These are phyloP conservation scores for Drosophila mimetica DNA, from an alignment of 2,888 invertebrate genomes.

Conservation along the genomic window DNA sequence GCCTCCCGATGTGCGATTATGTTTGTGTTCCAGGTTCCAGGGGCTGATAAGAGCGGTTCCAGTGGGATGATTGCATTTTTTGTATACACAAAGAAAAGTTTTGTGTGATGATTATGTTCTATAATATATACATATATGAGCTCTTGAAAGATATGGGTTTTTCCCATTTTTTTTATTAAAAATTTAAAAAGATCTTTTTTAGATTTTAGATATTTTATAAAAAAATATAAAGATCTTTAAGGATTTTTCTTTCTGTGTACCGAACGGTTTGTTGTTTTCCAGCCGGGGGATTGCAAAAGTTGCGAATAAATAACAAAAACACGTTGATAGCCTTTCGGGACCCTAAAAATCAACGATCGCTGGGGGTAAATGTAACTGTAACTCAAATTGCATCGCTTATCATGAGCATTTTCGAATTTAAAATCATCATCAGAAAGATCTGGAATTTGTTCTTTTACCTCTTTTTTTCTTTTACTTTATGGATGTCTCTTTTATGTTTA, in stretches of 20 bases:
- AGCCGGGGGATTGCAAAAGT: constrained; percentile 12
- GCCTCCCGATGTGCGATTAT: constrained; percentile 3
- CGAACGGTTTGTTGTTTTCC: constrained; percentile 26
- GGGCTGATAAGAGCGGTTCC: constrained; percentile 59
- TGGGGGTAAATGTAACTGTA: constrained; percentile 57
- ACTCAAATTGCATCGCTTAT: constrained; percentile 20
- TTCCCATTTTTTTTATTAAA: too few relatives aligned
- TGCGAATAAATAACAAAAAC: constrained; percentile 63
- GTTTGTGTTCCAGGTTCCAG: constrained; percentile 23
- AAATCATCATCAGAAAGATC: constrained; percentile 5
- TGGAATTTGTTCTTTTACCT: constrained; percentile 5
- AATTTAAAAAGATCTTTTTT: too few relatives aligned
- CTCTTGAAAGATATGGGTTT: too few relatives aligned
- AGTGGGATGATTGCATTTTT: constrained; percentile 22
- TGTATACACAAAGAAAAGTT: not conserved
- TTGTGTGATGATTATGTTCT: not conserved
- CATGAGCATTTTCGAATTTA: not conserved
- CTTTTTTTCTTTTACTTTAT: not conserved
- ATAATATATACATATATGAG: not conserved
- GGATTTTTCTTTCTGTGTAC: not conserved
- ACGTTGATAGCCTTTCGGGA: constrained; percentile 64
- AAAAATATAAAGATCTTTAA: too few relatives aligned
- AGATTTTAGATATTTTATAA: too few relatives aligned
- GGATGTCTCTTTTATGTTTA: too few relatives aligned
- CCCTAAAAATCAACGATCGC: constrained; percentile 42